Evolutionary conservation across 1,140 invertebrate genomes (phyloP), one percentile per base, ranked within the genome.

Genomic region (Papilio xuthus): DNA sequence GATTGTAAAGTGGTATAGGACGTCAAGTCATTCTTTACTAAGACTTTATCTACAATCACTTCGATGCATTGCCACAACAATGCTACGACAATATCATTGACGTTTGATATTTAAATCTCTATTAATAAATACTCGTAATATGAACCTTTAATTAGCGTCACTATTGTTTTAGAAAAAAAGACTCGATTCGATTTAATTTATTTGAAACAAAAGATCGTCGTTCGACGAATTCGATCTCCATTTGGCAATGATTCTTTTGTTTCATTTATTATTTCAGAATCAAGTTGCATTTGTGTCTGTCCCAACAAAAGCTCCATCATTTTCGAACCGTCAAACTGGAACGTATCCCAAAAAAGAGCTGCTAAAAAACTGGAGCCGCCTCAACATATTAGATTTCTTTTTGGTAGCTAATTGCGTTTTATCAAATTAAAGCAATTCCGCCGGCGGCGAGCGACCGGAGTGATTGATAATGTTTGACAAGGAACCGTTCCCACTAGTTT

Each of bases 361-460:
- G 86, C 83, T 84, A 90, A 90, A 93, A 92, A 93, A 92, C 83
- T 84, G 84, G 85, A 84, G 82, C 89, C 84, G 89, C 86, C 87
- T 90, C 85, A 84, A 84, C 83, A 90, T 88, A 94, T 94, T 91
- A 92, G 91, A 92, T 92, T 93, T 91, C 89, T 92, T 89, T 88
- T 91, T 94, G 91, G 92, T 94, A 94, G 91, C 92, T 94, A 93
- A 93, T 94, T 93, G 91, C 89, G 86, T 94, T 93, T 93, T 94
- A 94, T 94, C 92, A 94, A 93, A 94, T 94, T 93, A 93, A 92
- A 89, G 89, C 88, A 88, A 90, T 89, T 88, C 89, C 82, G 88
- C 86, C 84, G 82, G 87, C 87, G 84, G 88, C 84, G 74, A 76
- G 74, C 80, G 84, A 81, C 53, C 78, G 81, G 71, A 78, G 74